These are phyloP conservation scores for Ips nitidus DNA, from an alignment of 1,140 invertebrate genomes.

Conservation along the genomic window DNA sequence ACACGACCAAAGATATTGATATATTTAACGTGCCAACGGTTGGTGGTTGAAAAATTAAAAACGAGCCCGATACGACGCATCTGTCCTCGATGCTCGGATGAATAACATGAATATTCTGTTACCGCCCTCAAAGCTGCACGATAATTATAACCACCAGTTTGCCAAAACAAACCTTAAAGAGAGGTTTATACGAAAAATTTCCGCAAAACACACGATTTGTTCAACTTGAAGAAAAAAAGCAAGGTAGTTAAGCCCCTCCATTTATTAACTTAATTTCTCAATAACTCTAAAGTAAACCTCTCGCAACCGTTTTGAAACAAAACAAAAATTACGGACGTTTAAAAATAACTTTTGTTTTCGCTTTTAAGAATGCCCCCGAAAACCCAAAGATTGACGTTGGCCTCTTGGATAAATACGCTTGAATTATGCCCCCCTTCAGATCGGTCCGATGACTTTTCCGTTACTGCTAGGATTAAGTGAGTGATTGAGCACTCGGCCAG, in stretches of 20 bases:
- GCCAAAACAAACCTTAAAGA: too few relatives aligned
- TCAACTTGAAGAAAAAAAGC: too few relatives aligned
- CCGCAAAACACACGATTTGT: too few relatives aligned
- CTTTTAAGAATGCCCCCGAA: conserved; percentile 13
- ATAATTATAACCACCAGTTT: not conserved
- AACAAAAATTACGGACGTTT: conserved; percentile 22
- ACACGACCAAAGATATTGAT: conserved; percentile 12
- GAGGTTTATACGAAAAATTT: too few relatives aligned
- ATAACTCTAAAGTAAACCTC: conserved; percentile 12
- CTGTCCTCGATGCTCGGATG: conserved; percentile 11
- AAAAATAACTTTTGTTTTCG: conserved; percentile 26
- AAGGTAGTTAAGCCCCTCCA: not conserved
- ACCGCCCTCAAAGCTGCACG: not conserved
- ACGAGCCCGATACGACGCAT: conserved; percentile 5
- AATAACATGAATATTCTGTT: conserved; percentile 1
- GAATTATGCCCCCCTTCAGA: conserved; percentile 17
- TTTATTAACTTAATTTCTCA: conserved; percentile 19
- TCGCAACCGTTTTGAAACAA: conserved; percentile 6
- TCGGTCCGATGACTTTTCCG: not conserved
- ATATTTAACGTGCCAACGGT: conserved; percentile 13
- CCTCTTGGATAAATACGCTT: conserved; percentile 24
- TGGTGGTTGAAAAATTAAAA: conserved; percentile 18
- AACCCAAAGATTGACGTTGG: conserved; percentile 21
- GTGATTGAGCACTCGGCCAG: too few relatives aligned
- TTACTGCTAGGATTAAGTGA: too few relatives aligned